These are phyloP conservation scores for Campylomormyrus numenius DNA, from an alignment of 2,113 vertebrate genomes.

Conservation along the genomic window DNA sequence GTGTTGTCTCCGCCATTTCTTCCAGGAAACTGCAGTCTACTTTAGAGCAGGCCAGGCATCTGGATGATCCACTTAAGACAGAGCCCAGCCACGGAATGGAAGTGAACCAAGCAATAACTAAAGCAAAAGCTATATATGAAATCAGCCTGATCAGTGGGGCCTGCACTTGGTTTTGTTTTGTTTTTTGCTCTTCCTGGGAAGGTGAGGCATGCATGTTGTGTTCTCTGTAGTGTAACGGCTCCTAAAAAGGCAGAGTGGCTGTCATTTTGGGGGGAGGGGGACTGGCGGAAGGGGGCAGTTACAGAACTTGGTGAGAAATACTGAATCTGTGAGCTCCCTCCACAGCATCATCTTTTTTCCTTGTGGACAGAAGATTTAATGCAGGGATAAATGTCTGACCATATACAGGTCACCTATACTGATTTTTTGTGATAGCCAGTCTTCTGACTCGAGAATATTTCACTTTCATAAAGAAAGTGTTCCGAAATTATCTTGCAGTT, in stretches of 20 bases:
- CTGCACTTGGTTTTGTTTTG: not conserved
- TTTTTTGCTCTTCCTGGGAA: constrained; percentile 16
- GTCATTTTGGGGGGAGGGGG: constrained; percentile 3
- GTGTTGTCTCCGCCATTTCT: not conserved
- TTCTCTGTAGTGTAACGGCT: constrained; percentile 40
- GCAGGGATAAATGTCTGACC: not conserved
- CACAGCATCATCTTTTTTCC: not conserved
- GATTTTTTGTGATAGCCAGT: not conserved
- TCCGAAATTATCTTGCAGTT: not conserved
- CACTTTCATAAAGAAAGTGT: not conserved
- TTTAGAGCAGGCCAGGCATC: not conserved
- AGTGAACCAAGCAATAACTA: not conserved
- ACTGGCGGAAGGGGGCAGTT: constrained; percentile 20
- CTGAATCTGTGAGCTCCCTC: not conserved
- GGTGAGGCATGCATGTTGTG: constrained; percentile 42
- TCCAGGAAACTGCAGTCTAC: not conserved
- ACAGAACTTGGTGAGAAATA: not conserved
- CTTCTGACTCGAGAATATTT: not conserved
- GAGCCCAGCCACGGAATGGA: not conserved
- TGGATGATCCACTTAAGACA: not conserved
- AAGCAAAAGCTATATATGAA: not conserved
- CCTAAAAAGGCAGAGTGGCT: constrained; percentile 50
- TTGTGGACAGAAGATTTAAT: not conserved
- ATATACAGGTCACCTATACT: not conserved
- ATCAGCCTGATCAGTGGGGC: constrained; percentile 2